A percentile compares a stretch with the other conserved stretches of the same genome.
These are phyloP conservation scores for Drosophila nikananu DNA, from an alignment of 1,140 invertebrate species.

Conservation along the genomic window DNA sequence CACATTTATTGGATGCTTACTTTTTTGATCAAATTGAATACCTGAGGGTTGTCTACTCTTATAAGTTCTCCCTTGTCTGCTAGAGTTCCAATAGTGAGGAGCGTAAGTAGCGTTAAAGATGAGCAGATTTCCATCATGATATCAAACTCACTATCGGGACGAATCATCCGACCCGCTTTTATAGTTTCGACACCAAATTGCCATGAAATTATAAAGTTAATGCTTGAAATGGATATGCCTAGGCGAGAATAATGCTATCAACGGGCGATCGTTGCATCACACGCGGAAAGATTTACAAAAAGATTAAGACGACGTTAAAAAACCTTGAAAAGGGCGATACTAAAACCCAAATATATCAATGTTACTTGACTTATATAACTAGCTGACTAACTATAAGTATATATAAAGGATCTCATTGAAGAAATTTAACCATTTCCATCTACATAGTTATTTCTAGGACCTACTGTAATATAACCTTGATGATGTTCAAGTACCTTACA, in stretches of 20 bases:
- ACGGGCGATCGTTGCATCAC: slow-evolving; percentile 9
- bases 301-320: neutral
- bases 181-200: slow-evolving; percentile 7
- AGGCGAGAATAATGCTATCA: slow-evolving; percentile 3
- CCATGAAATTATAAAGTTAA: neutral
- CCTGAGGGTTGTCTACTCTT: neutral
- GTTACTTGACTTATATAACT: too few species aligned
- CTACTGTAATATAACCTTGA: too few species aligned
- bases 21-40: neutral
- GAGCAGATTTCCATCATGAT: neutral
- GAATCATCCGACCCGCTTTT: slow-evolving; percentile 7
- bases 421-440: too few species aligned
- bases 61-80: too few species aligned
- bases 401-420: too few species aligned
- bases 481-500: too few species aligned
- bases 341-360: neutral
- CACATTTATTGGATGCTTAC: neutral
- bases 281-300: neutral
- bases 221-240: neutral
- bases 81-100: neutral
- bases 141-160: neutral
- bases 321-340: slow-evolving; percentile 3
- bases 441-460: neutral
- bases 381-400: neutral
- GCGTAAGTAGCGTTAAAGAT: neutral